Evolutionary conservation across 2,888 invertebrate species (phyloP).

Genomic region (Limnephilus rhombicus): DNA sequence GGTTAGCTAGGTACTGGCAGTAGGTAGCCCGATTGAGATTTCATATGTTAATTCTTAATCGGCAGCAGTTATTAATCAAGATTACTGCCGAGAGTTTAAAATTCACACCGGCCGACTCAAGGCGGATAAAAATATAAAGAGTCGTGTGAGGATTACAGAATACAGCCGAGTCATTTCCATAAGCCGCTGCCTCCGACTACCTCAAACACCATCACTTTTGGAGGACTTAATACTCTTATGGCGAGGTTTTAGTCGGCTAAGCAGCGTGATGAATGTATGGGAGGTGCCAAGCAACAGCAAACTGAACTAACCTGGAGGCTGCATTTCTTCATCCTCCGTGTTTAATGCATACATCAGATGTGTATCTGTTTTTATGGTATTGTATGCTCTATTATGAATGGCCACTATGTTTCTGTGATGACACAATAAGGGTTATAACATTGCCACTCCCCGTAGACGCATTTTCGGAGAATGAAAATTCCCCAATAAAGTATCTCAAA

Average conservation of each 20-base stretch:
- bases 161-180: constrained; percentile 66
- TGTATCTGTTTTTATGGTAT: not conserved
- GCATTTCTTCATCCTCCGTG: not conserved
- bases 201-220: constrained; percentile 62
- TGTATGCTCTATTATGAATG: not conserved
- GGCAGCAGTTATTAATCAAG: constrained; percentile 65
- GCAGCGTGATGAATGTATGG: constrained; percentile 19
- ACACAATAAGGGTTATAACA: not conserved
- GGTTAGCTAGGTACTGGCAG: constrained; percentile 8
- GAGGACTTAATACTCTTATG: constrained; percentile 46
- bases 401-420: not conserved
- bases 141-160: constrained; percentile 60
- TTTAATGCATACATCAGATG: not conserved
- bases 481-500: no score
- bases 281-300: constrained; percentile 7
- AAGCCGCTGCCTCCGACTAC: constrained; percentile 66
- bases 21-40: constrained; percentile 61
- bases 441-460: not conserved
- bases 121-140: constrained; percentile 51
- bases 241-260: constrained; percentile 15
- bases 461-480: not conserved
- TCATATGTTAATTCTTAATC: constrained; percentile 66
- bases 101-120: constrained; percentile 45
- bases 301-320: constrained; percentile 13
- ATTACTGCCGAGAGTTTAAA: constrained; percentile 57